A percentile compares a stretch with the other conserved stretches of the same genome.
These are phyloP conservation scores for Agrypnia vestita DNA, from an alignment of 1,140 invertebrate genomes.

Conservation along the genomic window DNA sequence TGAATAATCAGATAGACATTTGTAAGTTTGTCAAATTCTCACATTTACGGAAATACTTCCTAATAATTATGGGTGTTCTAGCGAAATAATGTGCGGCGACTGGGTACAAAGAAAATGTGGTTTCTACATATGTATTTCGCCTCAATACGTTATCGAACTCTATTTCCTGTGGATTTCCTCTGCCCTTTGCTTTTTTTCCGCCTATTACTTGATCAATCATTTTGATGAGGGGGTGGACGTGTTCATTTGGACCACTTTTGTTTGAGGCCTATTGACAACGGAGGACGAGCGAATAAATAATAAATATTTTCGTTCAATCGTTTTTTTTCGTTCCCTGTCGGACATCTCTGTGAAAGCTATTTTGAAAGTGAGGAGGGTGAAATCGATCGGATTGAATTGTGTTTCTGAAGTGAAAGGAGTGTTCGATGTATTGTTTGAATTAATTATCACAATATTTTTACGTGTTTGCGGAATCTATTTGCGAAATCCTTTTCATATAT, in stretches of 20 bases:
- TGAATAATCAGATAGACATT: too few relatives aligned
- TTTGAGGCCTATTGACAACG: constrained; percentile 41
- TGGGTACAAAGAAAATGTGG: constrained; percentile 12
- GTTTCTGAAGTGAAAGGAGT: too few relatives aligned
- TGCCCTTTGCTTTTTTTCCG: constrained; percentile 47
- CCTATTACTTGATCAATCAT: constrained; percentile 57
- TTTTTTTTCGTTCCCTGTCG: neutral
- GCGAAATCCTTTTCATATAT: too few relatives aligned
- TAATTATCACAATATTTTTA: too few relatives aligned
- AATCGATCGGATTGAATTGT: neutral
- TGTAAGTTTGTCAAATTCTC: too few relatives aligned
- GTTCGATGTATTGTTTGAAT: neutral
- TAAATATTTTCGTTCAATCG: constrained; percentile 12
- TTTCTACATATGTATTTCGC: constrained; percentile 15
- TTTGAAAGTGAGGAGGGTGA: neutral
- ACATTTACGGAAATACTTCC: too few relatives aligned
- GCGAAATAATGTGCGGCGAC: too few relatives aligned
- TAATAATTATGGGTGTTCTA: too few relatives aligned
- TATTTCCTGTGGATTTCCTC: constrained; percentile 55
- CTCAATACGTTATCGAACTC: constrained; percentile 54
- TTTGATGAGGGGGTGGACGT: constrained; percentile 47
- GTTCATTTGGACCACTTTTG: constrained; percentile 49
- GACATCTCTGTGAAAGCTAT: neutral
- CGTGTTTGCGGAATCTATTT: too few relatives aligned
- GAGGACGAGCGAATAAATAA: constrained; percentile 37